Evolutionary conservation across 2,113 vertebrate species (phyloP).

Genomic region (Neolamprologus toae): DNA sequence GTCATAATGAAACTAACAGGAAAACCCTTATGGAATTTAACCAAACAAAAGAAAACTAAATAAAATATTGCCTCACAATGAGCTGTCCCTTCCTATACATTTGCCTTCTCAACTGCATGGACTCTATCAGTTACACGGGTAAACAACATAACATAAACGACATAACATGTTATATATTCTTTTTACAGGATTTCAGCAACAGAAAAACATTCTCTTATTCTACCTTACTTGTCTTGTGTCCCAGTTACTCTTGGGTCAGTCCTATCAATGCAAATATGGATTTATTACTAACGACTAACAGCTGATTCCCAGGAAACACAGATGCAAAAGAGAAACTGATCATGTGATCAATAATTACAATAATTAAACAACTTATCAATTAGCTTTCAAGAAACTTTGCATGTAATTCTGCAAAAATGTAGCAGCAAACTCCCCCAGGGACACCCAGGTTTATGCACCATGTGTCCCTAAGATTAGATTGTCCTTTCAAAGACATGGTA

Average conservation of each 20-base stretch:
- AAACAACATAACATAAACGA: neutral
- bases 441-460: slow-evolving; percentile 24
- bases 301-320: neutral
- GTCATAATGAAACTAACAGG: neutral
- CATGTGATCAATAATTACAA: neutral
- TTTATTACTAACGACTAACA: neutral
- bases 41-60: neutral
- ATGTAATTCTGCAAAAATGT: slow-evolving; percentile 1
- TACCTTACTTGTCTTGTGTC: neutral
- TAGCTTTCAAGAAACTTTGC: neutral
- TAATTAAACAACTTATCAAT: neutral
- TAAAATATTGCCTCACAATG: neutral
- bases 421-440: neutral
- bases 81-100: neutral
- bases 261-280: neutral
- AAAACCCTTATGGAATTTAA: neutral
- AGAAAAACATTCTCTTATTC: neutral
- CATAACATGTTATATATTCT: neutral
- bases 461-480: slow-evolving; percentile 43
- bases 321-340: neutral
- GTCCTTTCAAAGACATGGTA: slow-evolving; percentile 53
- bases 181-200: neutral
- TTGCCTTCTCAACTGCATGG: neutral
- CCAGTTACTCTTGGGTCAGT: neutral
- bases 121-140: neutral